Base-by-base conservation (phyloP, 2,888 invertebrate species). In the Holacanthella duospinosa region DNA sequence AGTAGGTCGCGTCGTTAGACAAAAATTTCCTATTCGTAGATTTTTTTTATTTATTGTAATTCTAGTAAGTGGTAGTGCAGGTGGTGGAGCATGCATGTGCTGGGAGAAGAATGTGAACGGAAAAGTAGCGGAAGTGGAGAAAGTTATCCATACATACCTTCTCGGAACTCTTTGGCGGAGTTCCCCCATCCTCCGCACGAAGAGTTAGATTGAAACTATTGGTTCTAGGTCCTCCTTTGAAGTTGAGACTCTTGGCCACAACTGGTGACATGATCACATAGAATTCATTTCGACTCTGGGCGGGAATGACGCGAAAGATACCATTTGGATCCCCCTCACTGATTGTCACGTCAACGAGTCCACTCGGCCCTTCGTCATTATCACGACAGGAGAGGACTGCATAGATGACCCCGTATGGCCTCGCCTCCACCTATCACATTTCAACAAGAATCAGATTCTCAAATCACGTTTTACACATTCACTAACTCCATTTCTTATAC, bases 301-400 rank as follows among this genome's bases (percentile, higher is more conserved):
- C 80, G 0, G 85, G 83, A 55, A 83, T 80, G 61, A 94, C 85
- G 60, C 88, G 82, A 78, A 95, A 93, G 77, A 90, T 87, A 0
- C 92, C 90, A 72, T 91, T 88, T 0, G 91, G 88, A 77, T 93
- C 93, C 0, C 94, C 93, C 68, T 88, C 89, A 2, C 90, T 86
- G 63, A 95, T 91, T 73, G 90, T 89, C 55, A 93, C 78, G 60
- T 84, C 85, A 55, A 95, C 87, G 75, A 88, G 83, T 0, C 95
- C 95, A 77, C 92, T 89, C 26, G 85, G 81, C 1, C 93, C 94
- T 53, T 80, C 79, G 77, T 96, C 96, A 61, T 83, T 83, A 77
- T 95, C 95, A 6, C 82, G 82, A 1, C 91, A 90, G 65, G 85
- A 84, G 1, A 95, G 85, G 61, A 95, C 90, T 2, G 94, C 95